Evolutionary conservation across 2,888 invertebrate genomes (phyloP).

Genomic region (Scrobipalpa atriplicella): DNA sequence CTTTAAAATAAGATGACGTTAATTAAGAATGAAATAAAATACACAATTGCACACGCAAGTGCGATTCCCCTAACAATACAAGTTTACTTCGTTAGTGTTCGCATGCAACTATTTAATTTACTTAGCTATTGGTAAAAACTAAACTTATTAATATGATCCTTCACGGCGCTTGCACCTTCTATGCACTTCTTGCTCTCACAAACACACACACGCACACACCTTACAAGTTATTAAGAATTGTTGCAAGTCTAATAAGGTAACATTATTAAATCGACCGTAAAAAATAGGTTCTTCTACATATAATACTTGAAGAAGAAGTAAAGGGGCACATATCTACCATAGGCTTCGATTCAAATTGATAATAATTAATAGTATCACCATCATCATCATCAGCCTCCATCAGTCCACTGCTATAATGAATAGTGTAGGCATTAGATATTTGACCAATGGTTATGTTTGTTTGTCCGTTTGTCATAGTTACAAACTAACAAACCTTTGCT

Average conservation of each 20-base stretch:
- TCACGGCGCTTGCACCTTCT: slow-evolving; percentile 50
- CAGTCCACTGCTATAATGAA: too few relatives aligned
- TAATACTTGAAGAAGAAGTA: too few relatives aligned
- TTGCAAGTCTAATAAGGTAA: slow-evolving; percentile 20
- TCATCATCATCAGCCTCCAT: too few relatives aligned
- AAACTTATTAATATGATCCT: slow-evolving; percentile 61
- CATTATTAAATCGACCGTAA: slow-evolving; percentile 4
- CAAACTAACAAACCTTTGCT: too few relatives aligned
- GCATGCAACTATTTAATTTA: slow-evolving; percentile 33
- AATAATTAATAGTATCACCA: too few relatives aligned
- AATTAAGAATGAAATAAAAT: slow-evolving; percentile 30
- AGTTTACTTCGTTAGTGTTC: slow-evolving; percentile 27
- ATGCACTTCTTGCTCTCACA: background rate
- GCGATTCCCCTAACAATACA: slow-evolving; percentile 30
- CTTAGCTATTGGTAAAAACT: slow-evolving; percentile 53
- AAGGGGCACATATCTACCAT: too few relatives aligned
- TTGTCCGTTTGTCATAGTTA: too few relatives aligned
- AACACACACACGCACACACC: slow-evolving; percentile 7
- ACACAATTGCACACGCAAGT: slow-evolving; percentile 29
- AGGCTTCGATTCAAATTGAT: too few relatives aligned
- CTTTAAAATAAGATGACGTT: slow-evolving; percentile 25
- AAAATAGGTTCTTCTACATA: background rate
- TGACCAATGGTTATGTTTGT: too few relatives aligned
- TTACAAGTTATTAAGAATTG: slow-evolving; percentile 16
- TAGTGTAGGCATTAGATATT: too few relatives aligned